Evolutionary conservation across 2,113 vertebrate genomes (phyloP), one percentile per base, ranked within the genome.

Genomic region (Mirza zaza): DNA sequence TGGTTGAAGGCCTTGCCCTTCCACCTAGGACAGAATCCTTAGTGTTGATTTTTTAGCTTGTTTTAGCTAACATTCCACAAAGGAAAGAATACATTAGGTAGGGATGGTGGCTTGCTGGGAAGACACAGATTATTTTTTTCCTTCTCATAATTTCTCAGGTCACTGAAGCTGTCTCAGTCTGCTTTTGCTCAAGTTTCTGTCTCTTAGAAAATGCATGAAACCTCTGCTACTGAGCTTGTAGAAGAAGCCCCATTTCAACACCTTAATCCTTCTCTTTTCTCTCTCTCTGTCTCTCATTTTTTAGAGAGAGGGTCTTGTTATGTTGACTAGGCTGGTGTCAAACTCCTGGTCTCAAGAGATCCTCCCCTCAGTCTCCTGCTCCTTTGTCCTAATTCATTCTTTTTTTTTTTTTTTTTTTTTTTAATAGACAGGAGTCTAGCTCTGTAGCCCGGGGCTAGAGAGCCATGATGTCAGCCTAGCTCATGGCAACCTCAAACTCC

Each of bases 111-210:
- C 48, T 96, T 96, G 34, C 48, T 83, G 36, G 82, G 55, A 91
- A 88, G 89, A 91, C 42, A 4, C 82, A 90, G 36, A 61, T 94
- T 70, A 59, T 67, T 83, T 96, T 97, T 97, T 88, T 90, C 34
- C 39, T 90, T 80, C 14, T 84, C 36, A 50, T 90, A 77, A 63
- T 85, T 96, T 84, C 11, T 90, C 27, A 63, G 79, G 70, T 92
- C 36, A 71, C 13, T 65, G 42, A 92, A 87, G 36, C 59, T 80
- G 39, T 67, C 73, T 75, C 39, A 82, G 0, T 61, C 68, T 95
- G 14, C 61, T 92, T 68, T 90, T 68, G 81, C 21, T 75, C 27
- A 63, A 67, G 21, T 93, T 17, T 63, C 55, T 95, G 27, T 94
- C 50, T 90, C 52, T 91, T 87, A 91, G 95, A 87, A 94, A 95